A percentile compares a stretch with the other conserved stretches of the same genome.
Conservation (phyloP, 1,140 invertebrate species). For the Teleopsis dalmanni region DNA sequence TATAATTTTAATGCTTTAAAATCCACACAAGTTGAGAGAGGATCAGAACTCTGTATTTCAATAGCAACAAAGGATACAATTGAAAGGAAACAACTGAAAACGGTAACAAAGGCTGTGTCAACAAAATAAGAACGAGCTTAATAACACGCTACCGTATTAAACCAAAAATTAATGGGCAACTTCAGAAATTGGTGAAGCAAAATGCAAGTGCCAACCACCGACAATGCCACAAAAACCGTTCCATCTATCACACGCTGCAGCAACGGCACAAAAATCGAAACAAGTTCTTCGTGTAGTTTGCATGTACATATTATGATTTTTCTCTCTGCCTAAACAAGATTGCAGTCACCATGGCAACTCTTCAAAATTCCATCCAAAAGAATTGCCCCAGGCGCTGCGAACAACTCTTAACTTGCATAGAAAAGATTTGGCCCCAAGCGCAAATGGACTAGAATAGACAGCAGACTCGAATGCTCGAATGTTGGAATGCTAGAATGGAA, state of each 20-base stretch:
- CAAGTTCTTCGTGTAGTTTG: background rate
- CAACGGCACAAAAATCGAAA: background rate
- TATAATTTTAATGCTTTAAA: too few relatives aligned
- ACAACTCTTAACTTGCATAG: slow-evolving; percentile 12
- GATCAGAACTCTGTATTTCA: too few relatives aligned
- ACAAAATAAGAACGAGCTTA: background rate
- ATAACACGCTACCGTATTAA: background rate
- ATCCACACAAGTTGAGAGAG: too few relatives aligned
- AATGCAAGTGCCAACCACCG: background rate
- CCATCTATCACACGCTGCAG: background rate
- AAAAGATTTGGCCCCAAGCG: slow-evolving; percentile 7
- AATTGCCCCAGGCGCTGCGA: slow-evolving; percentile 4
- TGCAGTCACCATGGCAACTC: background rate
- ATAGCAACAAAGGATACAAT: too few relatives aligned
- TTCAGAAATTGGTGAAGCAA: background rate
- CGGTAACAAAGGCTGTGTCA: background rate
- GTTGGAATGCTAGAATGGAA: too few relatives aligned
- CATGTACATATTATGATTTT: background rate
- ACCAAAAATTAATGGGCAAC: slow-evolving; percentile 4
- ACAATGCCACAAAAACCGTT: background rate
- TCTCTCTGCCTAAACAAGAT: background rate
- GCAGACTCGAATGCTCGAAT: too few relatives aligned
- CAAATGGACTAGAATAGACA: slow-evolving; percentile 11
- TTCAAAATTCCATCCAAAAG: slow-evolving; percentile 10
- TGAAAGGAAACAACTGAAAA: too few relatives aligned